These are phyloP conservation scores for Phaenicophaeus curvirostris DNA, from an alignment of 2,797 vertebrate species.

Conservation along the genomic window DNA sequence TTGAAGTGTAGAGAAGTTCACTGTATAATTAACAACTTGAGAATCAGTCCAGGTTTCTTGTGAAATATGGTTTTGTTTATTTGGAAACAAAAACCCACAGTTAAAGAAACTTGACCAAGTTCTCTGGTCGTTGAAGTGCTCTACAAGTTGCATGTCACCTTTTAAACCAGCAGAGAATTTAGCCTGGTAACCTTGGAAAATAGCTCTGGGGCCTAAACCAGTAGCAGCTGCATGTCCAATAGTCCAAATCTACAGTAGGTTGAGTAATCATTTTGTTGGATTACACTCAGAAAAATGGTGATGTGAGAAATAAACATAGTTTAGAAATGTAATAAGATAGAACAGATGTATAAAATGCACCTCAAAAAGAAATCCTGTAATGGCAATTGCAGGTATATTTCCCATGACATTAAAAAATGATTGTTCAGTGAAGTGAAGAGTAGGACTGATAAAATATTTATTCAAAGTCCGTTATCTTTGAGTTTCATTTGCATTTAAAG, in stretches of 20 bases:
- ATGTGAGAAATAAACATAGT: background rate
- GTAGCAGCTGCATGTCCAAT: background rate
- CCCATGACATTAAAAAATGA: background rate
- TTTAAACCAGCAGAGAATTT: background rate
- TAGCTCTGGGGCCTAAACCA: background rate
- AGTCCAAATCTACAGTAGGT: background rate
- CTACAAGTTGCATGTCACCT: background rate
- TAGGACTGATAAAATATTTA: slow-evolving; percentile 34
- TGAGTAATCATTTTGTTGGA: background rate
- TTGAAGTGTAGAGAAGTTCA: background rate
- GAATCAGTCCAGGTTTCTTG: background rate
- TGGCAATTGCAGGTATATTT: slow-evolving; percentile 21
- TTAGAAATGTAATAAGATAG: background rate
- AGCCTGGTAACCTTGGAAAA: background rate
- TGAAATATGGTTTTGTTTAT: background rate
- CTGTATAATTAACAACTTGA: background rate
- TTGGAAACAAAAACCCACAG: background rate
- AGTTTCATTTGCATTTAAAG: slow-evolving; percentile 39
- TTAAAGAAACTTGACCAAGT: background rate
- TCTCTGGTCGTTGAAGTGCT: background rate
- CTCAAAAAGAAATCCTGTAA: background rate
- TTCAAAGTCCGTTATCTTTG: background rate
- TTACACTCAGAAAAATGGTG: background rate
- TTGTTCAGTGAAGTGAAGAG: slow-evolving; percentile 31
- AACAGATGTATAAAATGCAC: background rate